Evolutionary conservation across 2,113 vertebrate genomes (phyloP).

Genomic region (Physeter macrocephalus): DNA sequence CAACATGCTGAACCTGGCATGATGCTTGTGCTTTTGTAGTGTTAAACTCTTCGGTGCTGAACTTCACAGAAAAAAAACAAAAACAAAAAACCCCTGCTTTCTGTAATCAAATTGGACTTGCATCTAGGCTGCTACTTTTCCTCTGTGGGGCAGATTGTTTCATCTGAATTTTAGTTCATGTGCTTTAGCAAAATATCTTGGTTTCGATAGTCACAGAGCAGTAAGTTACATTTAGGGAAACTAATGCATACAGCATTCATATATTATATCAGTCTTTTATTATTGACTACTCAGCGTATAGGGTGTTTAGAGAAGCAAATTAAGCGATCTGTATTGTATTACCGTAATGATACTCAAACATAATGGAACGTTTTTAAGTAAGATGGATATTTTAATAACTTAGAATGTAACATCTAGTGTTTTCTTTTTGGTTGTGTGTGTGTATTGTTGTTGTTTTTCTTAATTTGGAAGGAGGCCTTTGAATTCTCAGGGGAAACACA

Average conservation of each 20-base stretch:
- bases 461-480: background rate
- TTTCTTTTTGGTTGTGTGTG: background rate
- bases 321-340: no score
- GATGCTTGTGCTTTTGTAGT: background rate
- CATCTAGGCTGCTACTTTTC: background rate
- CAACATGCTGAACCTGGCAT: background rate
- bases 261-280: background rate
- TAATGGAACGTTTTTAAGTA: accelerated
- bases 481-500: accelerated
- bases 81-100: background rate
- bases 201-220: background rate
- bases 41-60: background rate
- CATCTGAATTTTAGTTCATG: background rate
- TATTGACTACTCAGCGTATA: background rate
- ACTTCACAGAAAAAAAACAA: background rate
- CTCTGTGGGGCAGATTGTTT: background rate
- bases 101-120: background rate
- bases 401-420: background rate
- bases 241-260: background rate
- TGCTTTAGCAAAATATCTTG: background rate
- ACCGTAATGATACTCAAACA: accelerated
- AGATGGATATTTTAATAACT: background rate
- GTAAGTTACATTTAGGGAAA: background rate
- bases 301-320: background rate
- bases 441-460: background rate